A percentile compares a stretch with the other conserved stretches of the same genome.
Conservation (phyloP, 2,113 vertebrate species). For the Tragelaphus strepsiceros region DNA sequence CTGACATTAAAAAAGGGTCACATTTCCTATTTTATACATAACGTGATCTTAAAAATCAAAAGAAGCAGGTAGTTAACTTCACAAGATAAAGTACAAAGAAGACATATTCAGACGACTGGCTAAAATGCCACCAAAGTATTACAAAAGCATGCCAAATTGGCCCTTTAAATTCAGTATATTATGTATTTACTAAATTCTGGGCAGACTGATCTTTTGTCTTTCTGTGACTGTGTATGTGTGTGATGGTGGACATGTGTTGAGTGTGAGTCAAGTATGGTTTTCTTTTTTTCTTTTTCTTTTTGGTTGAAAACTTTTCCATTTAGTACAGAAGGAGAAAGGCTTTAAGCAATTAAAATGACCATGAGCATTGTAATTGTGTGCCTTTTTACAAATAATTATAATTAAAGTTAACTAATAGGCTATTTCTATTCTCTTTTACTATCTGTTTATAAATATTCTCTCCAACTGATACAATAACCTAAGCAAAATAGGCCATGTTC, state of each 20-base stretch:
- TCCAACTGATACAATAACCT: neutral
- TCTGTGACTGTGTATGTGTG: neutral
- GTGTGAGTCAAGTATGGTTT: neutral
- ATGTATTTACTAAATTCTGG: constrained; percentile 6
- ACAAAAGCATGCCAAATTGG: neutral
- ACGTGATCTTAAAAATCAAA: constrained; percentile 6
- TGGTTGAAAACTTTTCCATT: neutral
- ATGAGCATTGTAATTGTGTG: neutral
- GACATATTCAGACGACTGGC: constrained; percentile 27
- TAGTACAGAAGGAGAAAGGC: neutral
- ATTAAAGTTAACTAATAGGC: constrained; percentile 7
- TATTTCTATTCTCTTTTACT: neutral
- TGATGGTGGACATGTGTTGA: neutral
- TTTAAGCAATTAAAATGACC: neutral
- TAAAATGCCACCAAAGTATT: constrained; percentile 32
- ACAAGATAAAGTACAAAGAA: constrained; percentile 4
- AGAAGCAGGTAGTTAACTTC: neutral
- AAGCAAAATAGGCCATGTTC: neutral
- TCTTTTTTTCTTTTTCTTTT: constrained; percentile 10
- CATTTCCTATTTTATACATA: neutral
- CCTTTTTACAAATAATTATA: constrained; percentile 23
- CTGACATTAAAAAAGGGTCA: neutral
- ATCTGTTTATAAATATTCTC: neutral
- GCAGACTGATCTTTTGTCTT: neutral
- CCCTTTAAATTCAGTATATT: neutral